Conservation (phyloP, 2,797 vertebrate genomes). For the Gallinago nigripennis region DNA sequence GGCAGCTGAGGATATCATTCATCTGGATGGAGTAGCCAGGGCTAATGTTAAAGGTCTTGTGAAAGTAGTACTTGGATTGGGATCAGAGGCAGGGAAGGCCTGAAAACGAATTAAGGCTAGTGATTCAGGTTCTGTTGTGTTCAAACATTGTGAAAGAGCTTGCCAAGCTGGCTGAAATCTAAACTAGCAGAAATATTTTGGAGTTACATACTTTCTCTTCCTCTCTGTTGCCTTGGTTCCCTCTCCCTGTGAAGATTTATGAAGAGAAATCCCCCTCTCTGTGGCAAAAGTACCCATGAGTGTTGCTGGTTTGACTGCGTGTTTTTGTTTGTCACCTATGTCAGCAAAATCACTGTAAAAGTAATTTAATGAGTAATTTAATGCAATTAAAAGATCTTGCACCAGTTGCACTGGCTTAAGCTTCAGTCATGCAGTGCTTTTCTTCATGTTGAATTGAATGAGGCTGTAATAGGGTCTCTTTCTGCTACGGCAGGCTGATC, state of each 20-base stretch:
- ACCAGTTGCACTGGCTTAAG: neutral
- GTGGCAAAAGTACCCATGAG: neutral
- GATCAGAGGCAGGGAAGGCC: neutral
- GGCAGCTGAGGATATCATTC: conserved; percentile 15
- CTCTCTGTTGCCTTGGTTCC: neutral
- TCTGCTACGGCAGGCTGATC: neutral
- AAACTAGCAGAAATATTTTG: conserved; percentile 5
- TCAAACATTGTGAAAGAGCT: neutral
- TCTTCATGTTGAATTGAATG: neutral
- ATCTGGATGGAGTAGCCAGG: neutral
- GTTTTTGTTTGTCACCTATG: neutral
- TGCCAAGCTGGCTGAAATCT: conserved; percentile 22
- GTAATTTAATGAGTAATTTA: neutral
- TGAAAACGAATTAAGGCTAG: neutral
- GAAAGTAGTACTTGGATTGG: neutral
- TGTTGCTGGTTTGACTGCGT: neutral
- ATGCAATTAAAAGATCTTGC: neutral
- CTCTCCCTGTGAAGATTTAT: neutral
- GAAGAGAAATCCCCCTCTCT: neutral
- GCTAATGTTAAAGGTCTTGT: conserved; percentile 5
- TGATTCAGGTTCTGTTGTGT: neutral
- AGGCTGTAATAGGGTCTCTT: neutral
- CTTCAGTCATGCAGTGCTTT: neutral
- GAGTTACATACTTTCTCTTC: neutral
- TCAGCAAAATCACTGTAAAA: neutral